Percentiles rank a stretch among this genome's conserved stretches.
Conservation (phyloP, 2,113 vertebrate genomes). For the Forbesichthys agassizii region DNA sequence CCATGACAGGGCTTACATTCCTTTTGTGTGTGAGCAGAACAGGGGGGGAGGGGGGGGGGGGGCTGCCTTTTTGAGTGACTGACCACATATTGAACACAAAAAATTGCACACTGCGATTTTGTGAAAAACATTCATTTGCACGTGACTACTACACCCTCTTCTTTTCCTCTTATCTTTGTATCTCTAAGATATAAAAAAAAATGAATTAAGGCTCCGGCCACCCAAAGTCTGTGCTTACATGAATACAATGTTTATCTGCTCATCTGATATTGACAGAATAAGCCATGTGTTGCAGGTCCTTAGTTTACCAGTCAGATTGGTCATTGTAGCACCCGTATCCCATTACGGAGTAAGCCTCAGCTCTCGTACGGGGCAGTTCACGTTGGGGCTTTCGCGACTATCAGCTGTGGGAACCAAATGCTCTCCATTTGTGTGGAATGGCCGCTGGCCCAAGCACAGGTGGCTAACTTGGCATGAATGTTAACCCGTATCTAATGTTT, state of each 20-base stretch:
- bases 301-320: slow-evolving; percentile 54
- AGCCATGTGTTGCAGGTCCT: slow-evolving; percentile 52
- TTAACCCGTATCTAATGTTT: slow-evolving; percentile 52
- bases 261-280: slow-evolving; percentile 39
- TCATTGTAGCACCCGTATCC: slow-evolving; percentile 68
- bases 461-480: slow-evolving; percentile 58
- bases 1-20: slow-evolving; percentile 8
- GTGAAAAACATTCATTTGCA: too few species aligned
- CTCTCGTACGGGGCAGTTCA: slow-evolving; percentile 64
- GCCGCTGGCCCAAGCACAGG: slow-evolving; percentile 61
- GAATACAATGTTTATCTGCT: slow-evolving; percentile 53
- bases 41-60: too few species aligned
- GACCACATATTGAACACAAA: too few species aligned
- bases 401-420: slow-evolving; percentile 78
- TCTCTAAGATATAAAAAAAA: slow-evolving; percentile 28
- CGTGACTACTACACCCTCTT: not conserved
- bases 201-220: slow-evolving; percentile 32
- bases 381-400: slow-evolving; percentile 63
- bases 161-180: not conserved
- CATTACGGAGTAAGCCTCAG: slow-evolving; percentile 61
- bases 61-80: too few species aligned
- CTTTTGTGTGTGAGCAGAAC: not conserved
- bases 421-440: slow-evolving; percentile 64
- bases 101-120: too few species aligned
- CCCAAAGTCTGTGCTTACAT: slow-evolving; percentile 41